phyloP scores from a whole-genome alignment of 2,888 invertebrate genomes.

The Myopa testacea region DNA sequence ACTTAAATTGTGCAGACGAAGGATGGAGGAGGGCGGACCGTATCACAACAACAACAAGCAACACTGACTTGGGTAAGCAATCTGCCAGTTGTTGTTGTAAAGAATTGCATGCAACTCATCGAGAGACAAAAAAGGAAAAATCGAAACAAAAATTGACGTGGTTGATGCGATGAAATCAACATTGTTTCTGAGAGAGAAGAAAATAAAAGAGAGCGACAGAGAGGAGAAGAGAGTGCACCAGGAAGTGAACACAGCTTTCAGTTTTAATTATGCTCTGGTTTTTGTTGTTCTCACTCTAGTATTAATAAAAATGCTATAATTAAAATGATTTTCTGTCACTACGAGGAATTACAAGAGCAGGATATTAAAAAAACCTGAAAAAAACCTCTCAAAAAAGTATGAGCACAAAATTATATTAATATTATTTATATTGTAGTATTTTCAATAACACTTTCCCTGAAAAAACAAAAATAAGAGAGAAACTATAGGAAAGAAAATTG shows the following conservation, averaged over 20 bases:
- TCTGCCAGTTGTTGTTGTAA: slow-evolving; percentile 4
- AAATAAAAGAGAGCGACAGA: no score
- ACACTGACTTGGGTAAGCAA: background rate
- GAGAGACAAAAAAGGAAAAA: background rate
- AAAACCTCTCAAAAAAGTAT: no score
- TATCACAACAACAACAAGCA: no score
- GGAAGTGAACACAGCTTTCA: background rate
- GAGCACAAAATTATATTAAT: no score
- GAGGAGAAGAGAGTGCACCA: background rate
- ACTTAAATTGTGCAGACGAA: background rate
- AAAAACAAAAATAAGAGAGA: no score
- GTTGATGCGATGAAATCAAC: background rate
- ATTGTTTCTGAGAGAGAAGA: no score
- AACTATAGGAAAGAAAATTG: no score
- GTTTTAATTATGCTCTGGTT: background rate
- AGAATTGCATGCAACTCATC: background rate
- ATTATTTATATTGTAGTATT: no score
- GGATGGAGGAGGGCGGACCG: background rate
- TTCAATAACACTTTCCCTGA: no score
- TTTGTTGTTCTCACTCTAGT: background rate
- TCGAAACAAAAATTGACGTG: background rate
- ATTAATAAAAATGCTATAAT: background rate
- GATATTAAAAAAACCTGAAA: no score
- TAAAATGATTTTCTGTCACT: background rate
- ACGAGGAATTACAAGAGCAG: no score